A percentile compares a stretch with the other conserved stretches of the same genome.
Evolutionary conservation across 1,140 invertebrate species (phyloP).

Genomic region (Cheumatopsyche charites): DNA sequence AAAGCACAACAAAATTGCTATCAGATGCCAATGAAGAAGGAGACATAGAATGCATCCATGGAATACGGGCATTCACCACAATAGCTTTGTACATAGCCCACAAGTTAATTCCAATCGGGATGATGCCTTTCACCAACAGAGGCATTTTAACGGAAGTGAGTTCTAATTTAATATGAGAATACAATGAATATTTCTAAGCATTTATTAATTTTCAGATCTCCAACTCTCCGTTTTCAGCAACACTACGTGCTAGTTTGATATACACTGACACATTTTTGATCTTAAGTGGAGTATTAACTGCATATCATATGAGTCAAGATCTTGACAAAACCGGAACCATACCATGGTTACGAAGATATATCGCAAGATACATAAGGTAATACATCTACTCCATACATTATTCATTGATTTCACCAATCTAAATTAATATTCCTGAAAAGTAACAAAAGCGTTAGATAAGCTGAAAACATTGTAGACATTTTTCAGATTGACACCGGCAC

Average conservation of each 20-base stretch:
- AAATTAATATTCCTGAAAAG: too few relatives aligned
- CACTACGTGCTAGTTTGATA: conserved; percentile 66
- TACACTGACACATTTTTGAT: conserved; percentile 71
- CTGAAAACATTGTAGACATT: conserved; percentile 43
- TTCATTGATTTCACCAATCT: not conserved
- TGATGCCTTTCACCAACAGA: conserved; percentile 68
- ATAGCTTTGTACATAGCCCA: conserved; percentile 66
- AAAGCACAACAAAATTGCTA: conserved; percentile 63
- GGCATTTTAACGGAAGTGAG: conserved; percentile 64
- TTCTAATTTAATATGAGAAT: conserved; percentile 33
- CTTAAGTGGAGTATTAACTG: conserved; percentile 68
- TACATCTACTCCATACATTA: not conserved
- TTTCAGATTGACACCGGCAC: conserved; percentile 67
- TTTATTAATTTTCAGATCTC: conserved; percentile 57
- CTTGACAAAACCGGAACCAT: conserved; percentile 60
- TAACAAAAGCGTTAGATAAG: conserved; percentile 32
- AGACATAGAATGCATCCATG: conserved; percentile 68
- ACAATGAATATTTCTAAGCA: conserved; percentile 12
- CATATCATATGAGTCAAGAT: conserved; percentile 65
- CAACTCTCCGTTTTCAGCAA: conserved; percentile 63
- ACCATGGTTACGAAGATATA: conserved; percentile 64
- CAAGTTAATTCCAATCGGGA: conserved; percentile 66
- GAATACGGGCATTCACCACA: conserved; percentile 65
- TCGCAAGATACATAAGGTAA: conserved; percentile 67
- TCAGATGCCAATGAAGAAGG: conserved; percentile 58